Base-by-base conservation (phyloP, 92 coral and sea anemone species). In the Blastomussa wellsi region DNA sequence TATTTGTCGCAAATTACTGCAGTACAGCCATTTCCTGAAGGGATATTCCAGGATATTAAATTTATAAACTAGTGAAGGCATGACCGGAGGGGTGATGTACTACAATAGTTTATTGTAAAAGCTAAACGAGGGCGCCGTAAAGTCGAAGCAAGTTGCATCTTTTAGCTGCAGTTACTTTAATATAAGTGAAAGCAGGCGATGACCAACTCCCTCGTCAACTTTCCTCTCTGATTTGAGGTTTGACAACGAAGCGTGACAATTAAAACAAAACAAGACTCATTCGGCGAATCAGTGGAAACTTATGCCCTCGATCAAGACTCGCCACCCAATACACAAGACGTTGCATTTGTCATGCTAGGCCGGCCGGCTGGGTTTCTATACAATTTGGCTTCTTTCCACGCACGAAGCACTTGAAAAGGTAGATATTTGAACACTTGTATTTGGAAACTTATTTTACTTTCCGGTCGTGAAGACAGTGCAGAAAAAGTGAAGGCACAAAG, bases 111-210 rank as follows among this genome's bases (percentile, higher is more conserved):
- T 62, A 26, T 33, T 26, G 26, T 62, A 28, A 62, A 62, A 62
- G 68, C 33, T 62, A 26, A 62, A 26, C 68, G 35, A 33, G 8
- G 79, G 77, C 86, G 86, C 69, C 86, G 3, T 24, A 12, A 4
- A 8, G 86, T 82, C 86, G 72, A 12, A 37, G 2, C 67, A 38
- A 53, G 66, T 79, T 66, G 73, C 44, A 15, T 53, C 74, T 16
- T n/a, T n/a, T 7, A 79, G 49, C 19, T 19, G 10, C 32, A 41
- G 47, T 2, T 10, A 62, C 28, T 62, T 62, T 35, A 62, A 29
- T 26, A 28, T 26, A 10, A 62, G 35, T 62, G 13, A 62, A 62
- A 62, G 28, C 26, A 26, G 68, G 35, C 68, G 68, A 62, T 16
- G 68, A 62, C 68, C 26, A 62, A 29, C 32, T 8, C 17, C 28